A percentile compares a stretch with the other conserved stretches of the same genome.
Evolutionary conservation across 2,888 invertebrate species (phyloP).

Genomic region (Eristalis pertinax): DNA sequence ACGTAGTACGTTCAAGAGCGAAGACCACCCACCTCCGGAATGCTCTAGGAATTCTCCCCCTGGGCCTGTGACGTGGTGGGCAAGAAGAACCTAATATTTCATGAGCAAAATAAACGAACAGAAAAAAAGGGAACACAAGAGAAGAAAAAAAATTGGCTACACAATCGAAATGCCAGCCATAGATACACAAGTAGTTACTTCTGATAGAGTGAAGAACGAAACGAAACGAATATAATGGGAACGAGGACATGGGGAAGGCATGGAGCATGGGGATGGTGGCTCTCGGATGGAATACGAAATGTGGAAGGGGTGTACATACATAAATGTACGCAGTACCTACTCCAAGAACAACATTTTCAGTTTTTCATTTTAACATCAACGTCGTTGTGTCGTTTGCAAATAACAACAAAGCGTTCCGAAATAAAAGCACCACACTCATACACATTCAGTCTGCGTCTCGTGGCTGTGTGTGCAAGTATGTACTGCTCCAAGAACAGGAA

Average conservation of each 20-base stretch:
- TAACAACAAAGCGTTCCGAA: slow-evolving; percentile 66
- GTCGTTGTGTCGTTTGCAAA: slow-evolving; percentile 60
- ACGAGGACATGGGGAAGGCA: neutral
- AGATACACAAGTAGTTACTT: slow-evolving; percentile 72
- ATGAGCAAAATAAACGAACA: slow-evolving; percentile 48
- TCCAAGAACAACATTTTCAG: slow-evolving; percentile 54
- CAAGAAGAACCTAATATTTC: slow-evolving; percentile 67
- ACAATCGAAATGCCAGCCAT: slow-evolving; percentile 68
- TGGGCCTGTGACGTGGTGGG: neutral
- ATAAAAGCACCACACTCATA: slow-evolving; percentile 28
- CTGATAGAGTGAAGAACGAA: slow-evolving; percentile 55
- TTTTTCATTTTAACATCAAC: slow-evolving; percentile 66
- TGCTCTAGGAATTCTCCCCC: slow-evolving; percentile 62
- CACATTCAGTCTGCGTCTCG: neutral
- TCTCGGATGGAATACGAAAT: neutral
- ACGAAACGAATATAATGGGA: slow-evolving; percentile 33
- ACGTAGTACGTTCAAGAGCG: slow-evolving; percentile 15
- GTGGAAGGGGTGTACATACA: slow-evolving; percentile 1
- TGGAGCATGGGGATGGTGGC: neutral
- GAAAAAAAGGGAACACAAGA: neutral
- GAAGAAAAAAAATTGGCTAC: slow-evolving; percentile 60
- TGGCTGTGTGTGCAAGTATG: slow-evolving; percentile 7
- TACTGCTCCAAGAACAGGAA: slow-evolving; percentile 51
- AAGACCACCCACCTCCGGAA: slow-evolving; percentile 55
- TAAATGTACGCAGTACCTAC: slow-evolving; percentile 25